Base-by-base conservation (phyloP, 2,113 vertebrate species). In the Oceanites oceanicus region DNA sequence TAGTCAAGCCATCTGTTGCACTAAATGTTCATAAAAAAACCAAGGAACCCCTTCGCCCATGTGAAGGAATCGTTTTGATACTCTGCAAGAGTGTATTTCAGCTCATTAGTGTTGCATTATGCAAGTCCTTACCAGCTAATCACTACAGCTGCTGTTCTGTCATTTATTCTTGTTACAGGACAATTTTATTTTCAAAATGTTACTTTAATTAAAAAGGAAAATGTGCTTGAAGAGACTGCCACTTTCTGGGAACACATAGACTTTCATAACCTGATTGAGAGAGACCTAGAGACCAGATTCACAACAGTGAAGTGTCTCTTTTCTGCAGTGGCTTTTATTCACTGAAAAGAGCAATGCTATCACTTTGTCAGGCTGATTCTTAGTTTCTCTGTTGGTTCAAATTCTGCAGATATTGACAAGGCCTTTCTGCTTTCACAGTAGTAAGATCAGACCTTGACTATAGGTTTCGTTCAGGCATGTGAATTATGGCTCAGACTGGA, bases 41-140 rank as follows among this genome's bases (percentile, higher is more conserved):
- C 49, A 55, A 26, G 53, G 58, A 86, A 42, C 23, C 32, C 52
- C 62, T 81, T 87, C 47, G 47, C 62, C 72, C 84, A 36, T 7
- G 82, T 79, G 85, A 65, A 76, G 87, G 79, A 89, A 95, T 88
- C 49, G 45, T 86, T 96, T 82, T 94, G 85, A 80, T 94, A 62
- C 84, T 84, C 88, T 95, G 80, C 71, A 78, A 90, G 80, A 93
- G 90, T 93, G 75, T 56, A 44, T 77, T 89, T 87, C 94, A 92
- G 80, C 88, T 89, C 79, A 6, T 95, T 91, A 94, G 85, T 89
- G 94, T 96, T 82, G 50, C 45, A 52, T 97, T 96, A 92, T 94
- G 95, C 88, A 76, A 70, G 77, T 53, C 92, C 91, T 94, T 94
- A 66, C 92, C 96, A 82, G 83, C 97, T 97, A 96, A 97, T 97